Conservation (phyloP, 2,797 vertebrate species). For the Antrozous pallidus region DNA sequence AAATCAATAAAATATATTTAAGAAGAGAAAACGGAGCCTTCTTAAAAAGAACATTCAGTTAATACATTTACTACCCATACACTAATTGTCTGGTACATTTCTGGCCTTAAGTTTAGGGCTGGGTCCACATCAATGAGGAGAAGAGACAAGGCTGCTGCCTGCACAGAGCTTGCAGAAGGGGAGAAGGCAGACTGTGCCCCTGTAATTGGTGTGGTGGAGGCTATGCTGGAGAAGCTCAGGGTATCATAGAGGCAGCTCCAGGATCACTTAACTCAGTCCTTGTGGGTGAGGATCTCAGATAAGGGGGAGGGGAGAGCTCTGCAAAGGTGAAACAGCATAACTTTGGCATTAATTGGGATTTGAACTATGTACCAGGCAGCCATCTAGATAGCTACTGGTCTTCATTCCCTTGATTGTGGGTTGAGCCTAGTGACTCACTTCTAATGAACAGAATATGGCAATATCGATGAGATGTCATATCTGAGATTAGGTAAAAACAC, state of each 20-base stretch:
- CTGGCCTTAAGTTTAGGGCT: not conserved
- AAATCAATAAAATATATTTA: too few relatives aligned
- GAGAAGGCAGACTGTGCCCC: not conserved
- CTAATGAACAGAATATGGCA: not conserved
- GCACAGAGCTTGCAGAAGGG: not conserved
- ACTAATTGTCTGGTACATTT: not conserved
- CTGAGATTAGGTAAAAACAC: not conserved
- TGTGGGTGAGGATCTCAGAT: not conserved
- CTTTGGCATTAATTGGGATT: not conserved
- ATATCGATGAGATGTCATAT: not conserved
- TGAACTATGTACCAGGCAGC: not conserved
- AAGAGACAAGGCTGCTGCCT: not conserved
- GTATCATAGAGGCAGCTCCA: not conserved
- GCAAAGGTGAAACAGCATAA: fast-evolving
- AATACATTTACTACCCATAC: not conserved
- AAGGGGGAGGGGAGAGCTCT: not conserved
- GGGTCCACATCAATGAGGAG: too few relatives aligned
- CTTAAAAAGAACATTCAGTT: not conserved
- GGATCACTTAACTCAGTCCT: not conserved
- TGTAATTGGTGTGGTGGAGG: not conserved
- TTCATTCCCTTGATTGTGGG: not conserved
- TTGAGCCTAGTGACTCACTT: not conserved
- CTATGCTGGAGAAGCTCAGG: not conserved
- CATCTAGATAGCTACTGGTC: too few relatives aligned
- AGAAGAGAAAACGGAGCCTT: not conserved